These are phyloP conservation scores for Erebia epiphron DNA, from an alignment of 2,888 invertebrate species.

Conservation along the genomic window DNA sequence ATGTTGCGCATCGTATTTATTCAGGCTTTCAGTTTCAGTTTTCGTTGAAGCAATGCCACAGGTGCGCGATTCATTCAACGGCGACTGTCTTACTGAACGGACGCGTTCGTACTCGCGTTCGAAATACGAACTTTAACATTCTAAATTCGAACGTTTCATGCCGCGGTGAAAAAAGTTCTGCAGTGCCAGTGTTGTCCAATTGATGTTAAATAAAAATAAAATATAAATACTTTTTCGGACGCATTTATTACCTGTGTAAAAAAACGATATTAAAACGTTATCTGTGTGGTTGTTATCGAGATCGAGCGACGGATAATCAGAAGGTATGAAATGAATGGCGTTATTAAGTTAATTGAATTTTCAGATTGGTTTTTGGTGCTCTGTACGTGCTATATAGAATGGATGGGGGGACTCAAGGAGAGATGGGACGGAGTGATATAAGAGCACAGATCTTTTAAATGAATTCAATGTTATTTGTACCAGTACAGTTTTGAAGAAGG, in stretches of 20 bases:
- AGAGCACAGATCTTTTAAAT: background rate
- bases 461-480: background rate
- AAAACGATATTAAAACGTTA: constrained; percentile 21
- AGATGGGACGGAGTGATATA: background rate
- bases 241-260: background rate
- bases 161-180: constrained; percentile 1
- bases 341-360: constrained; percentile 28
- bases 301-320: constrained; percentile 16
- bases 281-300: constrained; percentile 24
- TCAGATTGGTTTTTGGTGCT: constrained; percentile 21
- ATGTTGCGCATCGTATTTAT: background rate
- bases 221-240: constrained; percentile 19
- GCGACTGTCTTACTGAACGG: constrained; percentile 55
- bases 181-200: constrained; percentile 23
- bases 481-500: background rate
- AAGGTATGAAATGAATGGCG: constrained; percentile 35
- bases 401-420: background rate
- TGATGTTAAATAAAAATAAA: background rate
- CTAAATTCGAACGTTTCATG: constrained; percentile 24
- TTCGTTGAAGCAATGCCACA: constrained; percentile 50
- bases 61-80: constrained; percentile 67
- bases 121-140: constrained; percentile 42
- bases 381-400: constrained; percentile 3
- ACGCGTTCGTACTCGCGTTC: constrained; percentile 47
- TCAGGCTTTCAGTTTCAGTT: constrained; percentile 15